Evolutionary conservation across 2,113 vertebrate genomes (phyloP).

Genomic region (Myxocyprinus asiaticus): DNA sequence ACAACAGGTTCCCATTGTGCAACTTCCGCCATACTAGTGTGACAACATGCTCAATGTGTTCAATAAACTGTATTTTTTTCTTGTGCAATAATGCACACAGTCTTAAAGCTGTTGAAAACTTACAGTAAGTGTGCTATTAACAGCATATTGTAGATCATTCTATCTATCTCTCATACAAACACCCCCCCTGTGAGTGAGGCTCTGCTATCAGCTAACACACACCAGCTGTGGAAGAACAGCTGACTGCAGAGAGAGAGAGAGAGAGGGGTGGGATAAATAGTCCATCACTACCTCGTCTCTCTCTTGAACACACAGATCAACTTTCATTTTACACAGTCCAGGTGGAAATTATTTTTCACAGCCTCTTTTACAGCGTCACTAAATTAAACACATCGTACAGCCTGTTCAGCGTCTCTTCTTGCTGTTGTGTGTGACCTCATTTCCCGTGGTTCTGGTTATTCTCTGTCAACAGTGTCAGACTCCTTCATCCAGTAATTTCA

Average conservation of each 20-base stretch:
- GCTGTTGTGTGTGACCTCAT: neutral
- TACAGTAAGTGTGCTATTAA: conserved; percentile 6
- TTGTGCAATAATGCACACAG: too few relatives aligned
- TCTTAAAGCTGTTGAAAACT: too few relatives aligned
- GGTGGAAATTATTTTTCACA: too few relatives aligned
- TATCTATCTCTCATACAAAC: neutral
- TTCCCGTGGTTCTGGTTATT: conserved; percentile 25
- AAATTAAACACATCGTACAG: too few relatives aligned
- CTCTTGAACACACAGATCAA: neutral
- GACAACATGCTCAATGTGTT: too few relatives aligned
- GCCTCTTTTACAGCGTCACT: too few relatives aligned
- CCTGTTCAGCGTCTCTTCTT: neutral
- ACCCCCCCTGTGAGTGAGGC: neutral
- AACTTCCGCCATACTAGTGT: too few relatives aligned
- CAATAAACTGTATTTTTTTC: too few relatives aligned
- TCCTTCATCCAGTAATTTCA: conserved; percentile 11
- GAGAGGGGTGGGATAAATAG: conserved; percentile 1
- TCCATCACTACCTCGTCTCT: neutral
- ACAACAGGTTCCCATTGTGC: too few relatives aligned
- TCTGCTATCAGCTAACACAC: conserved; percentile 12
- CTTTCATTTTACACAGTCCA: too few relatives aligned
- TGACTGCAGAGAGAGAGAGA: conserved; percentile 32
- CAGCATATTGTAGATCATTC: neutral
- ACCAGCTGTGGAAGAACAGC: conserved; percentile 50
- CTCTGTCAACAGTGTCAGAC: conserved; percentile 15